phyloP scores from a whole-genome alignment of 2,888 invertebrate species.

The Agriopis leucophaearia region DNA sequence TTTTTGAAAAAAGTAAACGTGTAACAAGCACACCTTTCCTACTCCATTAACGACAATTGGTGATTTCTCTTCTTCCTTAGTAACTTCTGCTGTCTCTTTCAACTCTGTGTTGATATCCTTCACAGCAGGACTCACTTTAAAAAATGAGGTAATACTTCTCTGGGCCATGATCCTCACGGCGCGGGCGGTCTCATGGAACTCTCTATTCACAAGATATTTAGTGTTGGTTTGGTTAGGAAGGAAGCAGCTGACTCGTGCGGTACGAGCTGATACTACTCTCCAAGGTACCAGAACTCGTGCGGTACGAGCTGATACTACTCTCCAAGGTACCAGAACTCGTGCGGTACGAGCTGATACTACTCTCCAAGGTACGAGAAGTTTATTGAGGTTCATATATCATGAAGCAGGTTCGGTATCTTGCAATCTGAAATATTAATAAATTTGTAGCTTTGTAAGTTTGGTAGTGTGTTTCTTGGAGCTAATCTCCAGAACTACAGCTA shows the following conservation, averaged over 20 bases:
- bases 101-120: constrained; percentile 38
- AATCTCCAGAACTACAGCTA: no score
- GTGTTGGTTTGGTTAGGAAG: constrained; percentile 10
- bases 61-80: constrained; percentile 23
- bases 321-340: constrained; percentile 4
- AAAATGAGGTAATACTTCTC: constrained; percentile 80
- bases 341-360: constrained; percentile 9
- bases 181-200: constrained; percentile 9
- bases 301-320: no score
- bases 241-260: constrained; percentile 9
- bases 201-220: constrained; percentile 14
- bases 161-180: constrained; percentile 72
- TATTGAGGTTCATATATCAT: constrained; percentile 27
- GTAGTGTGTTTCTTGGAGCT: no score
- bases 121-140: constrained; percentile 60
- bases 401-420: neutral
- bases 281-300: neutral
- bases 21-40: constrained; percentile 46
- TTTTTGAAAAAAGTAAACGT: neutral
- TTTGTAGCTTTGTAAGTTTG: no score
- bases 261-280: constrained; percentile 19
- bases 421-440: constrained; percentile 9
- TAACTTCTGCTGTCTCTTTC: constrained; percentile 29
- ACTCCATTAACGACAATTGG: constrained; percentile 45
- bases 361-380: constrained; percentile 17